These are phyloP conservation scores for Channa striata DNA, from an alignment of 2,797 vertebrate genomes.

Conservation along the genomic window DNA sequence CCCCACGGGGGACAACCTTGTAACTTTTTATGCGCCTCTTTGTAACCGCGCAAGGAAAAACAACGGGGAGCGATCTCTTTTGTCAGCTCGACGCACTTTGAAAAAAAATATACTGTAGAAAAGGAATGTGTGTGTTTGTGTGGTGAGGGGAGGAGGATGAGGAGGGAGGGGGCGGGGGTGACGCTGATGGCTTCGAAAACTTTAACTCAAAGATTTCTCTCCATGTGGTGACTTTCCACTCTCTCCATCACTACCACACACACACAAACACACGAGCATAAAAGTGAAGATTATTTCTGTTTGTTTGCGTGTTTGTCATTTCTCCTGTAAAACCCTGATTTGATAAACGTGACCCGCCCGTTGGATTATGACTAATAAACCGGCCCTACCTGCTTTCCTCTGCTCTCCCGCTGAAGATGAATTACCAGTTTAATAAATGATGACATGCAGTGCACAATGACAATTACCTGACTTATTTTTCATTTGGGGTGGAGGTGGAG, in stretches of 20 bases:
- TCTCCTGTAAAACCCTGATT: conserved; percentile 58
- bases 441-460: conserved; percentile 84
- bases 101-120: conserved; percentile 66
- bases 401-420: conserved; percentile 79
- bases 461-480: conserved; percentile 89
- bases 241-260: conserved; percentile 7
- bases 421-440: conserved; percentile 87
- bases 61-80: conserved; percentile 78
- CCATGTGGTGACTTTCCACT: conserved; percentile 64
- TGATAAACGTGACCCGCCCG: conserved; percentile 53
- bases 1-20: conserved; percentile 86
- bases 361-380: conserved; percentile 77
- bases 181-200: conserved; percentile 73
- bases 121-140: conserved; percentile 43
- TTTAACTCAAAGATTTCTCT: conserved; percentile 77
- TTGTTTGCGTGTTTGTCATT: conserved; percentile 58
- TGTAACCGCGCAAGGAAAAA: conserved; percentile 78
- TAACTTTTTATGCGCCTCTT: conserved; percentile 85
- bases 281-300: conserved; percentile 44
- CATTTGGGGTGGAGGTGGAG: conserved; percentile 54
- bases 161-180: conserved; percentile 17
- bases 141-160: conserved; percentile 8
- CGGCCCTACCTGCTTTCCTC: conserved; percentile 78
- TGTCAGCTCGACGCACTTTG: conserved; percentile 76
- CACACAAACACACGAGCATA: conserved; percentile 27